Evolutionary conservation across 1,140 invertebrate genomes (phyloP).

Genomic region (Aphelenchoides fujianensis): DNA sequence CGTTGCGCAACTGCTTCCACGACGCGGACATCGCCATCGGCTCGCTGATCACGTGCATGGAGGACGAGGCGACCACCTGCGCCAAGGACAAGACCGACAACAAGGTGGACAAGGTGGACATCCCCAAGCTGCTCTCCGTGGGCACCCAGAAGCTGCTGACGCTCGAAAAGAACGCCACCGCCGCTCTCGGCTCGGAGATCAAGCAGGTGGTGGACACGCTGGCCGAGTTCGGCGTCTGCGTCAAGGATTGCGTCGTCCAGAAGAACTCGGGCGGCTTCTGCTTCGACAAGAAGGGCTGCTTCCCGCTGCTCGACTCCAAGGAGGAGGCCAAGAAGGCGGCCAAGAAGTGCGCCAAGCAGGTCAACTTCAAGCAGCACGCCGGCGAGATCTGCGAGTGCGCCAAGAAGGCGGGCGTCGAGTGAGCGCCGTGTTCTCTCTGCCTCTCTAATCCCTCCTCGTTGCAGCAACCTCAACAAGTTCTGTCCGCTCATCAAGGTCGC

Average conservation of each 20-base stretch:
- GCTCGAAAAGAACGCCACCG: background rate
- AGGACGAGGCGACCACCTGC: conserved; percentile 18
- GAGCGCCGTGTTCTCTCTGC: background rate
- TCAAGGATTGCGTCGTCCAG: conserved; percentile 27
- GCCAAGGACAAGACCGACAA: background rate
- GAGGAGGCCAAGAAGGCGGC: conserved; percentile 17
- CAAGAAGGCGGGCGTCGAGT: conserved; percentile 5
- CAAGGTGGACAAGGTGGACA: background rate
- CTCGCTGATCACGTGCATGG: background rate
- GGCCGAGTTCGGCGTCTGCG: conserved; percentile 22
- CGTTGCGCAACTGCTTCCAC: conserved; percentile 6
- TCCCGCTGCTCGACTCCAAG: background rate
- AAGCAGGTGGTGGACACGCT: conserved; percentile 22
- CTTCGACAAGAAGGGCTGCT: conserved; percentile 26
- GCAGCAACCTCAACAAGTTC: background rate
- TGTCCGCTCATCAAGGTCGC: conserved; percentile 2
- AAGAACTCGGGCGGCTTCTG: conserved; percentile 33
- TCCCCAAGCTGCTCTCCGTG: background rate
- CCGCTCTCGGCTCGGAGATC: background rate
- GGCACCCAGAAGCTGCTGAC: background rate
- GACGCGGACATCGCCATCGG: background rate
- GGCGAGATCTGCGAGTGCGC: conserved; percentile 19
- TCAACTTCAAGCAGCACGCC: conserved; percentile 5
- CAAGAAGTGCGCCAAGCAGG: conserved; percentile 12
- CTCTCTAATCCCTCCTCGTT: background rate